Evolutionary conservation across 2,797 vertebrate species (phyloP).

Genomic region (Cossypha niveicapilla): DNA sequence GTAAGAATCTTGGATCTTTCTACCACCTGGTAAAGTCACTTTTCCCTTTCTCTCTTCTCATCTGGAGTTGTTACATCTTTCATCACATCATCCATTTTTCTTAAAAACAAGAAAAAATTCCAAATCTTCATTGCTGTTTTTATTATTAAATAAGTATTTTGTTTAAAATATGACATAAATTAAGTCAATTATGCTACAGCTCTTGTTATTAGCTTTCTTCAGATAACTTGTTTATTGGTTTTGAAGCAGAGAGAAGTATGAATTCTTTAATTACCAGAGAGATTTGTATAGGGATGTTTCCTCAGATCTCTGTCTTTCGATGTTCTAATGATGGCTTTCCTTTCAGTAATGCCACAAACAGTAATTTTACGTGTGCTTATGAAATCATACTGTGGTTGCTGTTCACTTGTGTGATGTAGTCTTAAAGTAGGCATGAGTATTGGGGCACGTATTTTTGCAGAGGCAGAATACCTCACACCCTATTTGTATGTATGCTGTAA

Average conservation of each 20-base stretch:
- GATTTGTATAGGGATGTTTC: background rate
- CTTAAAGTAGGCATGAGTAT: background rate
- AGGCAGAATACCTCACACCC: background rate
- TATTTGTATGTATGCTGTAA: background rate
- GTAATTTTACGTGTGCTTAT: background rate
- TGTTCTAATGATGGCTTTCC: background rate
- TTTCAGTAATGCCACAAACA: background rate
- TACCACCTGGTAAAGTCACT: background rate
- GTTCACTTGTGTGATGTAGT: background rate
- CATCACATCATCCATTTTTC: background rate
- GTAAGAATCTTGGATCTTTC: background rate
- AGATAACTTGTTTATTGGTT: background rate
- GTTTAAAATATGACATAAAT: background rate
- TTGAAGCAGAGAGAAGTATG: background rate
- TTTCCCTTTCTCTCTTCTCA: background rate
- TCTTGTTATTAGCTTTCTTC: background rate
- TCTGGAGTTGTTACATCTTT: background rate
- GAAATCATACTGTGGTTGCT: background rate
- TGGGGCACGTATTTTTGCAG: background rate
- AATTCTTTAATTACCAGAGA: background rate
- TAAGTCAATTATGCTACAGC: background rate
- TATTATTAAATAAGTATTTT: background rate
- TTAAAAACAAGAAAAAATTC: background rate
- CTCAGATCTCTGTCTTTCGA: background rate
- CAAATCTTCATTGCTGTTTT: background rate